These are phyloP conservation scores for Cataglyphis hispanica DNA, from an alignment of 1,140 invertebrate species.

Conservation along the genomic window DNA sequence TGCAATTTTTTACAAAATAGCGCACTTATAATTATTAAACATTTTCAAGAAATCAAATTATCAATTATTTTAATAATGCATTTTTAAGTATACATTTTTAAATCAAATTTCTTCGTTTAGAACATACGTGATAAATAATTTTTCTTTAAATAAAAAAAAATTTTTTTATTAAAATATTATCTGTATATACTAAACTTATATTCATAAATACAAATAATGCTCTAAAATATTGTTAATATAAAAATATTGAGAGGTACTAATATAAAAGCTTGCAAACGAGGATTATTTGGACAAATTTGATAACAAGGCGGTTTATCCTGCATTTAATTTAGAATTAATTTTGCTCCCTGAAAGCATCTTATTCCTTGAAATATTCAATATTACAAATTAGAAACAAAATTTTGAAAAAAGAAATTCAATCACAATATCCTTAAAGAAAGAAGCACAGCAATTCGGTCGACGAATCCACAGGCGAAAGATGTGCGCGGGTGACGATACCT, in stretches of 20 bases:
- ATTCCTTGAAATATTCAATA: too few species aligned
- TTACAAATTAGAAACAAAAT: background rate
- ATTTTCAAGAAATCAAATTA: background rate
- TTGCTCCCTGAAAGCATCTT: too few species aligned
- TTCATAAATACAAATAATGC: too few species aligned
- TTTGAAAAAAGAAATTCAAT: background rate
- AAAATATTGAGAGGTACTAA: too few species aligned
- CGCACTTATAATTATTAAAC: constrained; percentile 1
- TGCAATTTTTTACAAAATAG: background rate
- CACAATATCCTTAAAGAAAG: background rate
- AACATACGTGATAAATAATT: too few species aligned
- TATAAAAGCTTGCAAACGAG: too few species aligned
- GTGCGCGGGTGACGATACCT: constrained; percentile 7
- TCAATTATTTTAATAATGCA: background rate
- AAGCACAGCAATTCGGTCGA: constrained; percentile 6
- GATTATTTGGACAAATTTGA: background rate
- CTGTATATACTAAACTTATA: too few species aligned
- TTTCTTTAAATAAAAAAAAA: too few species aligned
- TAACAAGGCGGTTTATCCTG: background rate
- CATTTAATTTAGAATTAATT: background rate
- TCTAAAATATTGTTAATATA: too few species aligned
- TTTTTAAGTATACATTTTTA: too few species aligned
- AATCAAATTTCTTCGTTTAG: background rate
- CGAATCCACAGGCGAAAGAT: background rate
- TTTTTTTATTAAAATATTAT: too few species aligned